Evolutionary conservation across 2,888 invertebrate species (phyloP).

Genomic region (Rhopalosiphum nymphaeae): DNA sequence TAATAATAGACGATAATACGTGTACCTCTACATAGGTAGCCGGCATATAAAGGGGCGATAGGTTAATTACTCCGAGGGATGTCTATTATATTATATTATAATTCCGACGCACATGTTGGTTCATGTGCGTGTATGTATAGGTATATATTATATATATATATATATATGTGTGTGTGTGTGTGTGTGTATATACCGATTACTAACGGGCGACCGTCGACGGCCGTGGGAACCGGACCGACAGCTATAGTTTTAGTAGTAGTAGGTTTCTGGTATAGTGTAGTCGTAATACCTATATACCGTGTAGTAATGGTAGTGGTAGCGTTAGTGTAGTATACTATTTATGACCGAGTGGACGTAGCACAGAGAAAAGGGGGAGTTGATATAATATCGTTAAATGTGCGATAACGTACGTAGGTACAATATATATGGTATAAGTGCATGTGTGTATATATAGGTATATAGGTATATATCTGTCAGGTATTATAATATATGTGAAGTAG

Average conservation of each 20-base stretch:
- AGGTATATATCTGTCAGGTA: neutral
- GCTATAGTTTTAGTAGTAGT: slow-evolving; percentile 15
- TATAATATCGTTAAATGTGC: slow-evolving; percentile 37
- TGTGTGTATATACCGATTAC: neutral
- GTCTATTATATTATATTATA: slow-evolving; percentile 21
- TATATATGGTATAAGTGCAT: neutral
- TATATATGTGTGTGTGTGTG: too few species aligned
- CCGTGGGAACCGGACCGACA: slow-evolving; percentile 59
- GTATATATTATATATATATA: neutral
- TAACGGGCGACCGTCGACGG: slow-evolving; percentile 20
- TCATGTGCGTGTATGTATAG: neutral
- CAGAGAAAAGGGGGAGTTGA: neutral
- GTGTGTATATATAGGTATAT: neutral
- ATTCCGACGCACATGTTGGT: slow-evolving; percentile 49
- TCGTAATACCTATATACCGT: neutral
- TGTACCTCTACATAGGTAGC: neutral
- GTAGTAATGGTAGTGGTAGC: neutral
- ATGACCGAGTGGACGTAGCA: neutral
- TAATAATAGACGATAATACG: neutral
- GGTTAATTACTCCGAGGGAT: slow-evolving; percentile 54
- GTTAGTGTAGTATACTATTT: neutral
- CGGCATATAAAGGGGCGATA: slow-evolving; percentile 5
- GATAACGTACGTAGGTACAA: neutral
- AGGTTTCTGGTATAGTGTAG: slow-evolving; percentile 5
- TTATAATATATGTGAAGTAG: neutral